These are phyloP conservation scores for Leptodactylus fallax DNA, from an alignment of 2,797 vertebrate species.

Conservation along the genomic window DNA sequence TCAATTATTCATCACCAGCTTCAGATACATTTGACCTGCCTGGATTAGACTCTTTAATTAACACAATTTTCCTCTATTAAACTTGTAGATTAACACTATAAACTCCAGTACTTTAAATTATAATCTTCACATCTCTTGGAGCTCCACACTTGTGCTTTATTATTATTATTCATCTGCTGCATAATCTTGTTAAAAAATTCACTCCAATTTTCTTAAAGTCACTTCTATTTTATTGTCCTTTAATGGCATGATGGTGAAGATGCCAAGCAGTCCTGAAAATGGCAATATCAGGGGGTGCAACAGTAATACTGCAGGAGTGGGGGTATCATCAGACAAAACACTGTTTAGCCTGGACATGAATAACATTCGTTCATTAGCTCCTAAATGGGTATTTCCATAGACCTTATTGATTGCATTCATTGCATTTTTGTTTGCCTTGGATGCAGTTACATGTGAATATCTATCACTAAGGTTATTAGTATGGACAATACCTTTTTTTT, in stretches of 20 bases:
- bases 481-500: too few species aligned
- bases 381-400: slow-evolving; percentile 12
- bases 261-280: not conserved
- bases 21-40: slow-evolving; percentile 32
- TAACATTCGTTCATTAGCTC: not conserved
- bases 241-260: not conserved
- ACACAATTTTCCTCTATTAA: slow-evolving; percentile 40
- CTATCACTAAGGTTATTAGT: not conserved
- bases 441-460: not conserved
- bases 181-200: slow-evolving; percentile 2
- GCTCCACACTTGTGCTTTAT: not conserved
- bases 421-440: not conserved
- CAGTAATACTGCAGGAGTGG: not conserved
- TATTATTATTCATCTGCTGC: not conserved
- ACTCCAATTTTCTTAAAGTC: too few species aligned
- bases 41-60: slow-evolving; percentile 35
- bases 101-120: not conserved
- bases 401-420: not conserved
- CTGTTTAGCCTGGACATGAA: not conserved
- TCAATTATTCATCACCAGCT: slow-evolving; percentile 39
- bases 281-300: not conserved
- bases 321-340: not conserved
- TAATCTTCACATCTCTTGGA: slow-evolving; percentile 1
- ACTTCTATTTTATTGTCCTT: not conserved
- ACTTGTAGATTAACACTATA: not conserved